These are phyloP conservation scores for Oryzias dopingdopingensis DNA, from an alignment of 2,797 vertebrate genomes.

Conservation along the genomic window DNA sequence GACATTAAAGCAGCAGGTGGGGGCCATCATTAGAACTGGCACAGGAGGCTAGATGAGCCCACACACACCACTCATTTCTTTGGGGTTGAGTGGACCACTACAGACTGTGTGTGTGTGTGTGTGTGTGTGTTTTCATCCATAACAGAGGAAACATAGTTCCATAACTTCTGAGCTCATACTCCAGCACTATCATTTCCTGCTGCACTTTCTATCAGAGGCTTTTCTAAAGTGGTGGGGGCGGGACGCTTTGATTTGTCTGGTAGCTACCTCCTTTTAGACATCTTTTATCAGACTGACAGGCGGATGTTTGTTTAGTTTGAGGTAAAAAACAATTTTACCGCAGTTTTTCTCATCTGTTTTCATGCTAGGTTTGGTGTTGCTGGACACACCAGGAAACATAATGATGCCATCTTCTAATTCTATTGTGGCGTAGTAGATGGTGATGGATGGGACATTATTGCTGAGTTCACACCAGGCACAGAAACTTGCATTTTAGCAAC, in stretches of 20 bases:
- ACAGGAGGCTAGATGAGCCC: slow-evolving; percentile 90
- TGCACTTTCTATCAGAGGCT: slow-evolving; percentile 31
- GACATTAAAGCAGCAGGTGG: slow-evolving; percentile 99
- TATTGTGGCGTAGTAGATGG: too few relatives aligned
- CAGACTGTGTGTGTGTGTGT: slow-evolving; percentile 53
- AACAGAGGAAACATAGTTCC: slow-evolving; percentile 56
- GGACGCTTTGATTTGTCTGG: slow-evolving; percentile 14
- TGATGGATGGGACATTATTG: too few relatives aligned
- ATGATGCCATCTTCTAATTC: too few relatives aligned
- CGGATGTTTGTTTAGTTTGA: slow-evolving; percentile 36
- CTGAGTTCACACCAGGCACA: too few relatives aligned
- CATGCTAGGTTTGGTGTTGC: too few relatives aligned
- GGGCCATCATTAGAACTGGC: slow-evolving; percentile 96
- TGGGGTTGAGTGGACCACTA: slow-evolving; percentile 84
- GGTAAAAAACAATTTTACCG: neutral
- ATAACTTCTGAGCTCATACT: slow-evolving; percentile 58
- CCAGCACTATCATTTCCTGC: slow-evolving; percentile 42
- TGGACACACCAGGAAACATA: too few relatives aligned
- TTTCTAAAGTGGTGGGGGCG: slow-evolving; percentile 38
- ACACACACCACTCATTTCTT: slow-evolving; percentile 88
- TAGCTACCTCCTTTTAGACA: slow-evolving; percentile 21
- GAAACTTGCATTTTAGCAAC: too few relatives aligned
- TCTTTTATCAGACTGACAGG: slow-evolving; percentile 46
- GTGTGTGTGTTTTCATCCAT: slow-evolving; percentile 24
- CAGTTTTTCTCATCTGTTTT: too few relatives aligned